phyloP scores from a whole-genome alignment of 2,888 invertebrate species.

The Ornithoptera alexandrae region DNA sequence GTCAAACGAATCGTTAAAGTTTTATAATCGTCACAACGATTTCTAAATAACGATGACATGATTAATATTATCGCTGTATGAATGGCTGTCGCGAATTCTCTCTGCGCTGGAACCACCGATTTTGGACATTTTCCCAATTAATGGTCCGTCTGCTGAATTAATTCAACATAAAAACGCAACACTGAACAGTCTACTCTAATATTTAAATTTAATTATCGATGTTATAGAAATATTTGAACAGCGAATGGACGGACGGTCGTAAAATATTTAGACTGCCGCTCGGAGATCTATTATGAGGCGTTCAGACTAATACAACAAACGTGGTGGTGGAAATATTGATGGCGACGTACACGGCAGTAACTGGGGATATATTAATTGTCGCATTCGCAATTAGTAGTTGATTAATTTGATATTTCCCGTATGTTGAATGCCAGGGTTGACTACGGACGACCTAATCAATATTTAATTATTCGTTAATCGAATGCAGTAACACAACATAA shows the following conservation, averaged over 20 bases:
- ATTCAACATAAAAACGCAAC: slow-evolving; percentile 23
- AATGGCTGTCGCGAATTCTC: slow-evolving; percentile 42
- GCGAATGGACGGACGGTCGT: too few species aligned
- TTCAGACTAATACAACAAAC: too few species aligned
- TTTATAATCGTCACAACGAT: slow-evolving; percentile 52
- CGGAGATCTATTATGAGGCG: too few species aligned
- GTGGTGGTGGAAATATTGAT: too few species aligned
- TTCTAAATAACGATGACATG: slow-evolving; percentile 49
- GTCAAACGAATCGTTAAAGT: slow-evolving; percentile 48
- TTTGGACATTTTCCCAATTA: slow-evolving; percentile 20
- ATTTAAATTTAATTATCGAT: slow-evolving; percentile 5
- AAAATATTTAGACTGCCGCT: too few species aligned
- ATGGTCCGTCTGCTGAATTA: slow-evolving; percentile 20
- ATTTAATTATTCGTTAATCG: too few species aligned
- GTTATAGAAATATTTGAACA: too few species aligned
- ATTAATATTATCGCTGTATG: slow-evolving; percentile 54
- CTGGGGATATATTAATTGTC: not conserved
- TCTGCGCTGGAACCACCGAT: slow-evolving; percentile 3
- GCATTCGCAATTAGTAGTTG: not conserved
- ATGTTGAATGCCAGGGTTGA: slow-evolving; percentile 12
- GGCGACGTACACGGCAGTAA: too few species aligned
- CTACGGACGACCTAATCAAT: too few species aligned
- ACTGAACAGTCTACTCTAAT: slow-evolving; percentile 17
- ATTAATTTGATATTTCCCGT: slow-evolving; percentile 13
- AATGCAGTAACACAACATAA: too few species aligned